Conservation (phyloP, 1,140 invertebrate species). For the Lepidurus arcticus region DNA sequence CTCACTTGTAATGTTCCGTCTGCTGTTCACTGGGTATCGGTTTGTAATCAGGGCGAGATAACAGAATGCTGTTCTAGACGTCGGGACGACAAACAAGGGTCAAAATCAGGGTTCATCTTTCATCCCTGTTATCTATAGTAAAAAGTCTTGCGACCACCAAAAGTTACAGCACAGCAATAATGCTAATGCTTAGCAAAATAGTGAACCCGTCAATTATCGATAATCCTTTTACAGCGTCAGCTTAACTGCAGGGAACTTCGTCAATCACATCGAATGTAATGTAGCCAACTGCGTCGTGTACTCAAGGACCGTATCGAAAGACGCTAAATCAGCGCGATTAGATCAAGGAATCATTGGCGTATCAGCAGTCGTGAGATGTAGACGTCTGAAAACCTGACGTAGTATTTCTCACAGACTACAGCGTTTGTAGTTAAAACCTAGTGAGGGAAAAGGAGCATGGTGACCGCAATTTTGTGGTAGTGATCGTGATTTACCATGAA, state of each 20-base stretch:
- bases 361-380: constrained; percentile 13
- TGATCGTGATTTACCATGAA: constrained; percentile 15
- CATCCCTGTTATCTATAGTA: background rate
- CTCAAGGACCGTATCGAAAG: background rate
- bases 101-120: background rate
- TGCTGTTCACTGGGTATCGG: too few relatives aligned
- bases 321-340: constrained; percentile 13
- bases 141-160: background rate
- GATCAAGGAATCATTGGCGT: constrained; percentile 19
- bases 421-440: background rate
- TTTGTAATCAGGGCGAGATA: background rate
- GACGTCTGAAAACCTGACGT: constrained; percentile 4
- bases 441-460: background rate
- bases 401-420: background rate
- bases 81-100: constrained; percentile 18
- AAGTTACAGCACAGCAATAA: background rate
- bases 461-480: constrained; percentile 3
- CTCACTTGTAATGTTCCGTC: too few relatives aligned
- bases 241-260: background rate
- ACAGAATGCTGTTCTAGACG: background rate
- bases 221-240: background rate
- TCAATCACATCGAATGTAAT: background rate
- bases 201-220: background rate
- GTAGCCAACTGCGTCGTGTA: background rate
- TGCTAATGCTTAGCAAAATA: background rate